Evolutionary conservation across 1,140 invertebrate species (phyloP), one percentile per base, ranked within the genome.

Genomic region (Diorhabda carinulata): DNA sequence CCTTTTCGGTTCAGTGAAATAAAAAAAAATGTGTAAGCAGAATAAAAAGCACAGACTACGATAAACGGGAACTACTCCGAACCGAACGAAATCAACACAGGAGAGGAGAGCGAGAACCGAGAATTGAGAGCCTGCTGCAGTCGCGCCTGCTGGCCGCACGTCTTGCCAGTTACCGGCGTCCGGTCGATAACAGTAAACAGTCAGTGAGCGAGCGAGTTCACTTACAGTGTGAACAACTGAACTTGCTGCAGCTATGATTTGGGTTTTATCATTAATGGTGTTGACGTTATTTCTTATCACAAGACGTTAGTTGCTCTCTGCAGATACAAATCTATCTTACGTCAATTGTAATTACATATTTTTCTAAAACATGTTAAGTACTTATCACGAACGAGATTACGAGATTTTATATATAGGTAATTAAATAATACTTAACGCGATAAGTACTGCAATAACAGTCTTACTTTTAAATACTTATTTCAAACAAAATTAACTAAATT

Each of bases 21-120:
- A 25, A 25, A 1, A 25, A 25, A 25, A 25, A 25, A 25, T 25
- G 25, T 25, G 25, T 25, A 25, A 25, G 25, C 25, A 25, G 25
- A 52, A 52, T 8, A 52, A 52, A 52, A 52, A 52, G n/a, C 6
- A 52, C 47, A 52, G 47, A 4, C 47, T 52, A 52, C 47, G 4
- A 52, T 52, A 52, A 52, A 52, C 47, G 47, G 47, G 47, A 52
- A 52, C 47, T 52, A 52, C 47, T 52, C 47, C 47, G 47, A 52
- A 52, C 47, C 47, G 47, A 52, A 52, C 47, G 47, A 52, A 52
- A 52, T 52, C 6, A 52, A n/a, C 5, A 5, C 6, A 6, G 47
- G 47, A 52, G 47, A 52, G 47, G 47, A 52, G 47, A 52, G 47
- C 47, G 47, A 52, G 2, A 52, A 52, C n/a, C 47, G 47, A 52